Percentiles rank a stretch among this genome's conserved stretches.
Evolutionary conservation across 1,140 invertebrate genomes (phyloP).

Genomic region (Pogonomyrmex barbatus): DNA sequence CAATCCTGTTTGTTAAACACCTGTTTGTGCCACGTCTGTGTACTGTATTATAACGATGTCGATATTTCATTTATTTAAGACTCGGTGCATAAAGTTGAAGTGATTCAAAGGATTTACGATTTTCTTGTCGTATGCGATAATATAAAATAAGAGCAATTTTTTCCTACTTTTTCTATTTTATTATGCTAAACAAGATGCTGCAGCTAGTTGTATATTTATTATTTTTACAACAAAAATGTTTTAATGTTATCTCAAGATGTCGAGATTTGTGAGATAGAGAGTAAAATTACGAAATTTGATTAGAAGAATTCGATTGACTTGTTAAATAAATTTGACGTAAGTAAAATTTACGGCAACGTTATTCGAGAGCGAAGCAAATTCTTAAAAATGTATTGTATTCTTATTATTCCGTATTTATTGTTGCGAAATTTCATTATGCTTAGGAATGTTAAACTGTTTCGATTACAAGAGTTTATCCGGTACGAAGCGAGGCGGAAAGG

Average conservation of each 20-base stretch:
- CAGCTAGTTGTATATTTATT: not conserved
- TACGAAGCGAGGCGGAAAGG: conserved; percentile 3
- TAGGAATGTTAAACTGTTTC: conserved; percentile 60
- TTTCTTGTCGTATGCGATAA: not conserved
- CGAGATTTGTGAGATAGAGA: too few relatives aligned
- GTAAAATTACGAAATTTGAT: not conserved
- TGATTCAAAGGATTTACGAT: not conserved
- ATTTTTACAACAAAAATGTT: not conserved
- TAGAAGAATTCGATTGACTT: not conserved
- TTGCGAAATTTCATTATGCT: conserved; percentile 23
- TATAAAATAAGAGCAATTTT: too few relatives aligned
- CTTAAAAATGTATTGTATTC: conserved; percentile 12
- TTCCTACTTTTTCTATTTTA: too few relatives aligned
- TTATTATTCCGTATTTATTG: conserved; percentile 32
- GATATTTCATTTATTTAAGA: not conserved
- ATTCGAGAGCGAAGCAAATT: conserved; percentile 1
- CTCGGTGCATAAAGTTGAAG: not conserved
- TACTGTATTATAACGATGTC: not conserved
- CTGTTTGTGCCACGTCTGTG: not conserved
- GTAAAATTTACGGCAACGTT: conserved; percentile 22
- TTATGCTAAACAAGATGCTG: not conserved
- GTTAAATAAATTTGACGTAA: conserved; percentile 10
- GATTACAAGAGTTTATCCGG: conserved; percentile 50
- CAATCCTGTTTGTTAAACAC: conserved; percentile 7
- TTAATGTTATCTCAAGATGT: not conserved